These are phyloP conservation scores for Luperina testacea DNA, from an alignment of 2,888 invertebrate genomes.

Conservation along the genomic window DNA sequence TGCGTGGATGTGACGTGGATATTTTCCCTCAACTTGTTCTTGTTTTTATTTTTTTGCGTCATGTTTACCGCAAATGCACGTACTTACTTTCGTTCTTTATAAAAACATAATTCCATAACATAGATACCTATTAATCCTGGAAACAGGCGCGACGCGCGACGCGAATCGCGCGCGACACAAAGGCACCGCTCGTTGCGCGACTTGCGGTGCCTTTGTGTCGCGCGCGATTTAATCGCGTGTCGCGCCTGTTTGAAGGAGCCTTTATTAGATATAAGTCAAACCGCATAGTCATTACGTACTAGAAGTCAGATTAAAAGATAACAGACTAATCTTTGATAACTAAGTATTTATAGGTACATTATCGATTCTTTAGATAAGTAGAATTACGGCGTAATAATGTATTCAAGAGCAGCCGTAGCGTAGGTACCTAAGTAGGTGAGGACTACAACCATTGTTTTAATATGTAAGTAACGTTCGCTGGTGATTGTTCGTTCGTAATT, in stretches of 20 bases:
- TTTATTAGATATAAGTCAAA: not conserved
- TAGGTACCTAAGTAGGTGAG: constrained; percentile 14
- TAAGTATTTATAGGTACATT: not conserved
- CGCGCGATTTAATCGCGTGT: too few species aligned
- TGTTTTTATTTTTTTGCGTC: not conserved
- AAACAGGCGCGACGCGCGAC: too few species aligned
- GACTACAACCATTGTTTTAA: constrained; percentile 43
- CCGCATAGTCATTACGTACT: not conserved
- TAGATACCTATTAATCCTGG: too few species aligned
- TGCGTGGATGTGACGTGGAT: not conserved
- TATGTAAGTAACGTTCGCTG: constrained; percentile 34
- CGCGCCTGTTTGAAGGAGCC: too few species aligned
- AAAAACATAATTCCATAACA: not conserved
- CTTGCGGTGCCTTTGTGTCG: too few species aligned
- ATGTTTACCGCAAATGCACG: not conserved
- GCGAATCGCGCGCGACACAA: too few species aligned
- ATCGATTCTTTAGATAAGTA: constrained; percentile 46
- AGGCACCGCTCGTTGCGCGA: too few species aligned
- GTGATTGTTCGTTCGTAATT: constrained; percentile 47
- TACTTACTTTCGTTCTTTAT: not conserved
- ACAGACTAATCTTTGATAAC: constrained; percentile 1
- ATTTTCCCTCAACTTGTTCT: not conserved
- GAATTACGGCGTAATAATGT: constrained; percentile 53
- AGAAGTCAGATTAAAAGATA: not conserved
- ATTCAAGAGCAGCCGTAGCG: constrained; percentile 20